Percentiles rank a stretch among this genome's conserved stretches.
Conservation (phyloP, 2,797 vertebrate genomes). For the Glyptemys insculpta region DNA sequence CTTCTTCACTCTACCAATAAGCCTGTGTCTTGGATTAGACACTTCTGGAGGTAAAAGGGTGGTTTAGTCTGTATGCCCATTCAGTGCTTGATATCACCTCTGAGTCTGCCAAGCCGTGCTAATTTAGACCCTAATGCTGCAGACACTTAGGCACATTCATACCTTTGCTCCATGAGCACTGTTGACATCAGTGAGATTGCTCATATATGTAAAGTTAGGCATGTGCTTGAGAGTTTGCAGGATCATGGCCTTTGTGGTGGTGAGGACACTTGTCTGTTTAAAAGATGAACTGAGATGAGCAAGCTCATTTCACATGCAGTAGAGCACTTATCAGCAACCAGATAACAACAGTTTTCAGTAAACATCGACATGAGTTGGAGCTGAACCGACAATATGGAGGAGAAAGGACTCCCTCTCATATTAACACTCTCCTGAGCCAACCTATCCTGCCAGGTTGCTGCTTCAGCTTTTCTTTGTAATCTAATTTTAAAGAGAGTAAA, state of each 20-base stretch:
- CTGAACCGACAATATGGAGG: background rate
- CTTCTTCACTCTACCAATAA: background rate
- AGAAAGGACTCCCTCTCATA: background rate
- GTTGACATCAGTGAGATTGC: background rate
- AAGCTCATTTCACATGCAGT: background rate
- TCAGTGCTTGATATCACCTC: background rate
- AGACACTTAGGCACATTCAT: background rate
- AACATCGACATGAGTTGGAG: background rate
- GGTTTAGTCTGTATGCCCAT: background rate
- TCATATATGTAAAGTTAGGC: background rate
- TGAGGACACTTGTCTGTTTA: background rate
- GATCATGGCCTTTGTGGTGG: background rate
- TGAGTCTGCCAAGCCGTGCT: background rate
- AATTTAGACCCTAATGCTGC: background rate
- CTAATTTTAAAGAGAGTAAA: slow-evolving; percentile 6
- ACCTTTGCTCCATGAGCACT: background rate
- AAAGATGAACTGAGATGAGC: background rate
- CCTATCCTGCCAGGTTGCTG: background rate
- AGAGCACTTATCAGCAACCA: background rate
- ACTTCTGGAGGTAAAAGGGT: background rate
- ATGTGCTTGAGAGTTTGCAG: background rate
- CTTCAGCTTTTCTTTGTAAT: background rate
- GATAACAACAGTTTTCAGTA: background rate
- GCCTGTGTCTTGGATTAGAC: background rate
- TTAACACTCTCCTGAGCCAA: background rate